Conservation (phyloP, 2,797 vertebrate species). For the Lindbergichthys nudifrons region DNA sequence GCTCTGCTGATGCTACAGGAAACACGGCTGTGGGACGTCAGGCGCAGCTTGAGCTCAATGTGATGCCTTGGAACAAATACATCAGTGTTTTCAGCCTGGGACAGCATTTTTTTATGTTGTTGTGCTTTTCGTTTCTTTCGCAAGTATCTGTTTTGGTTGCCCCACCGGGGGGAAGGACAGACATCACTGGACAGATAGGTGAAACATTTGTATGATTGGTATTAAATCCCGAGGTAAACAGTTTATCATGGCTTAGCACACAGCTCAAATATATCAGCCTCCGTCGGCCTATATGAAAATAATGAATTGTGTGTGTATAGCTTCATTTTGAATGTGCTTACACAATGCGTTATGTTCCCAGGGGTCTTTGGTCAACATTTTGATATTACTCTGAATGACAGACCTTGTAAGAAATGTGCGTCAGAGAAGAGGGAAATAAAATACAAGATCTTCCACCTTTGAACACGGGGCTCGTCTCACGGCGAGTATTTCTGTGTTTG, state of each 20-base stretch:
- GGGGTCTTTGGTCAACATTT: constrained; percentile 14
- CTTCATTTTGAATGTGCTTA: neutral
- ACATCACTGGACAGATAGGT: constrained; percentile 16
- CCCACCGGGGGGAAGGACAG: neutral
- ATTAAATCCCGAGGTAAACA: neutral
- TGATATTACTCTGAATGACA: constrained; percentile 12
- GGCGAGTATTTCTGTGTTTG: constrained; percentile 5
- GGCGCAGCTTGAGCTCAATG: constrained; percentile 63
- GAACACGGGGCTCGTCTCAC: neutral
- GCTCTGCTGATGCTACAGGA: constrained; percentile 73
- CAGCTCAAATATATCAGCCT: constrained; percentile 11
- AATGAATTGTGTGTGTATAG: constrained; percentile 7
- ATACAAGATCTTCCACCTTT: constrained; percentile 8
- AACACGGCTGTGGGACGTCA: constrained; percentile 55
- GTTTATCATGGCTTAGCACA: constrained; percentile 14
- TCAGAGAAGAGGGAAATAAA: constrained; percentile 17
- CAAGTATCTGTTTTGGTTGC: constrained; percentile 28
- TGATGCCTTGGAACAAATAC: constrained; percentile 57
- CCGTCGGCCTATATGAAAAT: neutral
- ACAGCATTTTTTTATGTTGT: constrained; percentile 53
- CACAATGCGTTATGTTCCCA: constrained; percentile 25
- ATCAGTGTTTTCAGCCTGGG: constrained; percentile 50
- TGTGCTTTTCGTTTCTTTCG: constrained; percentile 39
- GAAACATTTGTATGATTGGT: constrained; percentile 21
- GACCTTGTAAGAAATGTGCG: neutral